These are phyloP conservation scores for Limenitis camilla DNA, from an alignment of 2,888 invertebrate genomes.

Conservation along the genomic window DNA sequence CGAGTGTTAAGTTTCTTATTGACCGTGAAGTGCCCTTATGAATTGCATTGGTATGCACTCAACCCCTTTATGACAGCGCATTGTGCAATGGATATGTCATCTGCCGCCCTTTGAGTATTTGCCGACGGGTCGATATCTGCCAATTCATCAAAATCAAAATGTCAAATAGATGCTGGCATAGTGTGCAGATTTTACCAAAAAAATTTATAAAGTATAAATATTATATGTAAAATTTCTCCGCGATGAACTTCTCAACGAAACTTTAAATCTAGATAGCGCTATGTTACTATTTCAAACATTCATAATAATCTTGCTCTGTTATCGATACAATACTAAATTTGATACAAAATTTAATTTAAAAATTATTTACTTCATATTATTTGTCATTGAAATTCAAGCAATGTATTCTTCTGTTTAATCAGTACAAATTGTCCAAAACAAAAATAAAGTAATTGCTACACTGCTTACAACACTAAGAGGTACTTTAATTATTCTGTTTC, in stretches of 20 bases:
- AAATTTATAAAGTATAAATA: too few species aligned
- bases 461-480: conserved; percentile 17
- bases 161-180: conserved; percentile 19
- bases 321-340: too few species aligned
- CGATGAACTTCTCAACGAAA: too few species aligned
- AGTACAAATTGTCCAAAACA: conserved; percentile 10
- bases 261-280: too few species aligned
- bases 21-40: conserved; percentile 61
- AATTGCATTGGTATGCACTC: conserved; percentile 67
- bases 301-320: too few species aligned
- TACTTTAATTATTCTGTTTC: conserved; percentile 14
- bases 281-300: too few species aligned
- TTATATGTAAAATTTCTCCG: too few species aligned
- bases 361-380: too few species aligned
- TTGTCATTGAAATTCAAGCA: too few species aligned
- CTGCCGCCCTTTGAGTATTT: conserved; percentile 60
- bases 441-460: conserved; percentile 16
- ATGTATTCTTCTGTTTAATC: background rate
- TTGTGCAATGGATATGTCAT: conserved; percentile 70
- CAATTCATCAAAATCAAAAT: conserved; percentile 22
- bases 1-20: conserved; percentile 59
- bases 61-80: conserved; percentile 59
- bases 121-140: conserved; percentile 43
- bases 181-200: conserved; percentile 7
- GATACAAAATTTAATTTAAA: too few species aligned